Evolutionary conservation across 2,113 vertebrate genomes (phyloP).

Genomic region (Ameiurus melas): DNA sequence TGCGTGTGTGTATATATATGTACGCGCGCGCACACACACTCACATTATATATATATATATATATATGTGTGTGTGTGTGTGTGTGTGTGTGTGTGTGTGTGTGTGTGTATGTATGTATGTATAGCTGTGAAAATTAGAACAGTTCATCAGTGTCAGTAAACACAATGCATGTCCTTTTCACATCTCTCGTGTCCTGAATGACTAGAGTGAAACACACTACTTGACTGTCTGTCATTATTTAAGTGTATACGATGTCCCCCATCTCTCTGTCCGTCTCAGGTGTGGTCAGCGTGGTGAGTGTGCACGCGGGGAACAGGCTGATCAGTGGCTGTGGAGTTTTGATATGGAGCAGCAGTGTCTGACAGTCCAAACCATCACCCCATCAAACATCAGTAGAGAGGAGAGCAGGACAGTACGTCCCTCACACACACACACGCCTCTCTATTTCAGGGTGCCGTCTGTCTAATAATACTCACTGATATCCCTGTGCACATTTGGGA

Average conservation of each 20-base stretch:
- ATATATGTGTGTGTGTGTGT: no score
- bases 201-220: background rate
- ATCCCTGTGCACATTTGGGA: conserved; percentile 1
- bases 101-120: no score
- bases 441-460: background rate
- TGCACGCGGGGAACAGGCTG: conserved; percentile 70
- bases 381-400: conserved; percentile 82
- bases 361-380: conserved; percentile 76
- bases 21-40: no score
- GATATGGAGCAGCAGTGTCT: conserved; percentile 85
- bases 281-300: conserved; percentile 84
- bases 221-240: background rate
- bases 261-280: conserved; percentile 34
- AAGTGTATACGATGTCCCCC: background rate
- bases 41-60: no score
- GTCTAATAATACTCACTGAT: conserved; percentile 6
- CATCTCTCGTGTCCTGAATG: background rate
- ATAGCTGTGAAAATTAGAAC: background rate
- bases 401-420: conserved; percentile 42
- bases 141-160: background rate
- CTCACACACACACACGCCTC: background rate
- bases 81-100: no score
- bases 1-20: no score
- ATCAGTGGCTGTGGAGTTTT: conserved; percentile 96
- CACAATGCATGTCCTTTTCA: background rate